phyloP scores from a whole-genome alignment of 2,113 vertebrate species.

The Podilymbus podiceps region DNA sequence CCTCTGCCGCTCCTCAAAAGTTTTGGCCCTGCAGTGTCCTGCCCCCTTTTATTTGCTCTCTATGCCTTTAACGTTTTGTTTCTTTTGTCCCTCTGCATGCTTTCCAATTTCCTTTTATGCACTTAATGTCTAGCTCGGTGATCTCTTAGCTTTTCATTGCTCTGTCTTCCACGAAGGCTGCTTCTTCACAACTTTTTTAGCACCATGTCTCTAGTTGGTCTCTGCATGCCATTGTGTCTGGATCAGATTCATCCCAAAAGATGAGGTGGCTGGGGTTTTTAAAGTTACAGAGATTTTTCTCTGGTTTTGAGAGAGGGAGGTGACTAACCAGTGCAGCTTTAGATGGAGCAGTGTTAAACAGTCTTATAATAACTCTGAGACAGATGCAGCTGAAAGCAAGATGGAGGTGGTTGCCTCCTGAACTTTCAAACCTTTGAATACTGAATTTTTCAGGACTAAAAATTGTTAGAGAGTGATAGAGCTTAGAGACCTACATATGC shows the following conservation, averaged over 20 bases:
- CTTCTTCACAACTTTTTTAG: background rate
- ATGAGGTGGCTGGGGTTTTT: background rate
- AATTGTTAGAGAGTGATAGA: background rate
- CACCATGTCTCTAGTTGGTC: background rate
- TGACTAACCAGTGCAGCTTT: background rate
- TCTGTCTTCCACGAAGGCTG: background rate
- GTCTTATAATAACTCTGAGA: background rate
- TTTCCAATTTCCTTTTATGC: background rate
- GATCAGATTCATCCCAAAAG: background rate
- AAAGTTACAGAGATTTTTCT: background rate
- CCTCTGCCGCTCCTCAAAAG: background rate
- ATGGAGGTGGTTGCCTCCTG: background rate
- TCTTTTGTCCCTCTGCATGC: background rate
- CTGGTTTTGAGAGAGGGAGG: background rate
- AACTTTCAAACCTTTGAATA: background rate
- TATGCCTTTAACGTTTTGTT: background rate
- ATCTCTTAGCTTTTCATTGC: background rate
- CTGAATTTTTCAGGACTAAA: background rate
- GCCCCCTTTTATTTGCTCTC: background rate
- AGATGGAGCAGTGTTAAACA: background rate
- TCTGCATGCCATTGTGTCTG: background rate
- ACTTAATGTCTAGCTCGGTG: background rate
- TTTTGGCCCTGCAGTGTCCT: background rate
- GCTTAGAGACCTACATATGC: background rate
- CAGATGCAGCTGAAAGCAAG: background rate